Conservation (phyloP, 2,797 vertebrate genomes). For the Microctenopoma stevenorrisi region DNA sequence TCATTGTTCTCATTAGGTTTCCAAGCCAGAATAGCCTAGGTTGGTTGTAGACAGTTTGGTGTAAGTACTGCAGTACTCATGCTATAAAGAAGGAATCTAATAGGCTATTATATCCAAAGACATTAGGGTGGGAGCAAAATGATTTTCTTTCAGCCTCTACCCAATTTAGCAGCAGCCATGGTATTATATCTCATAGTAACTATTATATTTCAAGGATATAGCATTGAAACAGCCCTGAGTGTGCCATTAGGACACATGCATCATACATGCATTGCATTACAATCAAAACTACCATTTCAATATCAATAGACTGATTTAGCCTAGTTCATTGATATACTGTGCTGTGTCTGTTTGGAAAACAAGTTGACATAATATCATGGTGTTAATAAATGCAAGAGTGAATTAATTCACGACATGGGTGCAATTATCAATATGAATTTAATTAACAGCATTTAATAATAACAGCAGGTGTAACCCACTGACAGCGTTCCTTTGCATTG, state of each 20-base stretch:
- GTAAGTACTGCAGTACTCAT: slow-evolving; percentile 50
- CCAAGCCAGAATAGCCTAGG: slow-evolving; percentile 54
- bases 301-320: slow-evolving; percentile 21
- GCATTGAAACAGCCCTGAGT: slow-evolving; percentile 40
- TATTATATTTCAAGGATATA: slow-evolving; percentile 55
- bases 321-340: slow-evolving; percentile 4
- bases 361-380: slow-evolving; percentile 29
- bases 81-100: slow-evolving; percentile 70
- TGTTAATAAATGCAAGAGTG: slow-evolving; percentile 43
- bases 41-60: slow-evolving; percentile 61
- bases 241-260: slow-evolving; percentile 37
- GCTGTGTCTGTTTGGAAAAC: slow-evolving; percentile 24
- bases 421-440: slow-evolving; percentile 46
- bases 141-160: slow-evolving; percentile 61
- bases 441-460: slow-evolving; percentile 52
- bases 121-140: slow-evolving; percentile 62
- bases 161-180: slow-evolving; percentile 54
- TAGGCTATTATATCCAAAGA: slow-evolving; percentile 70
- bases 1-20: slow-evolving; percentile 72
- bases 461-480: slow-evolving; percentile 43
- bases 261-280: slow-evolving; percentile 26
- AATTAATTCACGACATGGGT: slow-evolving; percentile 48
- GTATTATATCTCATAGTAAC: slow-evolving; percentile 50
- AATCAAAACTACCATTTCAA: slow-evolving; percentile 37
- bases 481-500: slow-evolving; percentile 22